Evolutionary conservation across 2,113 vertebrate genomes (phyloP).

Genomic region (Camelus dromedarius): DNA sequence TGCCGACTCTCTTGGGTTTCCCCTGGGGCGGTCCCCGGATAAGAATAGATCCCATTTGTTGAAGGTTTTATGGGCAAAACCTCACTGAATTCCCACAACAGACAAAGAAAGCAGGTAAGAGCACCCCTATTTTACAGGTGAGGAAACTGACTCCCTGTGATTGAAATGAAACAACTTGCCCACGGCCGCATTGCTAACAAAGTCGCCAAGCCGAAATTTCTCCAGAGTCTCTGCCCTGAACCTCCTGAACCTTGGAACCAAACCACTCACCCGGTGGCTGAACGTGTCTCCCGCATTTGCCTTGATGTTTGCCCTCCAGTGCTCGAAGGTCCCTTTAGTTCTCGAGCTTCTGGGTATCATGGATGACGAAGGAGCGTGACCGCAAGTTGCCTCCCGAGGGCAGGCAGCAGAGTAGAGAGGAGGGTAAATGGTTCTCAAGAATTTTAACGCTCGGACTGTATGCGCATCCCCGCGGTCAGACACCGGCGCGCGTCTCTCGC

Average conservation of each 20-base stretch:
- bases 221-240: neutral
- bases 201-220: neutral
- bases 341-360: neutral
- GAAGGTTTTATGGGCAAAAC: conserved; percentile 12
- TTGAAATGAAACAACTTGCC: neutral
- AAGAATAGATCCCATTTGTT: conserved; percentile 52
- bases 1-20: neutral
- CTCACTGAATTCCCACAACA: conserved; percentile 44
- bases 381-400: neutral
- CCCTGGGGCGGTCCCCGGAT: conserved; percentile 59
- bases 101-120: neutral
- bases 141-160: neutral
- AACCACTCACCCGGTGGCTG: neutral
- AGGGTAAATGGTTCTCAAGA: neutral
- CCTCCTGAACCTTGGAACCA: neutral
- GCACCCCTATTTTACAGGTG: conserved; percentile 37
- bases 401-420: neutral
- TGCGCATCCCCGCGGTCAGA: neutral
- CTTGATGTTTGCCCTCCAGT: neutral
- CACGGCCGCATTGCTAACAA: neutral
- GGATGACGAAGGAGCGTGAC: neutral
- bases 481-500: accelerated
- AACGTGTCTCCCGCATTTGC: neutral
- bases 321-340: neutral
- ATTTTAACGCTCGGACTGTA: neutral